Conservation (phyloP, 2,797 vertebrate species). For the Trachops cirrhosus region DNA sequence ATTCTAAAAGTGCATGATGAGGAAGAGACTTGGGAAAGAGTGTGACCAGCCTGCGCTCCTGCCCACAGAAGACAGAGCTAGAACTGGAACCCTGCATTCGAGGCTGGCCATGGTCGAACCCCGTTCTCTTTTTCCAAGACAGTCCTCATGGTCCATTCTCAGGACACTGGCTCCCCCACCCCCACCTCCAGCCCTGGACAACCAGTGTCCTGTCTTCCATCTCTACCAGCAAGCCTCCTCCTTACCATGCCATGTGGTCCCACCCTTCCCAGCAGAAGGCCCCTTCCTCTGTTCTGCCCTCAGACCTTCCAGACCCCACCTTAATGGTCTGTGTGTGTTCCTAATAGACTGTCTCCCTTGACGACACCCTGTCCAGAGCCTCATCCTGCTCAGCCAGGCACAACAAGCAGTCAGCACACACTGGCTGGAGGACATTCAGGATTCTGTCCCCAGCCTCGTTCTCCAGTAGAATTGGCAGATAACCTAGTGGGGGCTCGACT, state of each 20-base stretch:
- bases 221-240: not conserved
- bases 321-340: not conserved
- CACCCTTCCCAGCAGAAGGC: not conserved
- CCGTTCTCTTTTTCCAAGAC: accelerated
- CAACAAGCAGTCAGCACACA: not conserved
- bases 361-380: not conserved
- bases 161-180: not conserved
- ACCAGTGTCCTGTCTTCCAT: not conserved
- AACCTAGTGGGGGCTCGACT: accelerated
- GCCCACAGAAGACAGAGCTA: not conserved
- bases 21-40: not conserved
- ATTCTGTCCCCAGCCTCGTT: not conserved
- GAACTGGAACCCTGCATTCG: not conserved
- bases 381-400: accelerated
- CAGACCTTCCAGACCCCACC: no score
- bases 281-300: not conserved
- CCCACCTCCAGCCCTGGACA: not conserved
- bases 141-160: not conserved
- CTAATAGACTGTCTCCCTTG: not conserved
- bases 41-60: not conserved
- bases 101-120: not conserved
- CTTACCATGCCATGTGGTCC: not conserved
- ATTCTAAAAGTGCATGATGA: not conserved
- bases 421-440: not conserved
- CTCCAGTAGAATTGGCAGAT: no score